Evolutionary conservation across 1,140 invertebrate species (phyloP).

Genomic region (Neodiprion lecontei): DNA sequence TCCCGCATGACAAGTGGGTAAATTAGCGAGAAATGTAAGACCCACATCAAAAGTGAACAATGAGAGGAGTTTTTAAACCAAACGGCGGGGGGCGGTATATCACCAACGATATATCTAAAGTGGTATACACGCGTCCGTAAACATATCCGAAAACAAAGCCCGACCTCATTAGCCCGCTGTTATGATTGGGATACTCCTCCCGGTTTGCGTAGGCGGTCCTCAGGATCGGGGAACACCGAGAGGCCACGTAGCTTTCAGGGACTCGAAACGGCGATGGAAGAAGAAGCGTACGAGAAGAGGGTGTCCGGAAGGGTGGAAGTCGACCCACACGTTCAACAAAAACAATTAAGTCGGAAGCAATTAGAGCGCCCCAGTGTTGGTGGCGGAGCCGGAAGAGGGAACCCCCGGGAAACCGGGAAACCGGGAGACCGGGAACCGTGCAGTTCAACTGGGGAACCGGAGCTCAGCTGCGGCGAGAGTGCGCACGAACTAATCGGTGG

Average conservation of each 20-base stretch:
- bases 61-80: background rate
- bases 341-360: slow-evolving; percentile 7
- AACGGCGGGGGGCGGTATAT: background rate
- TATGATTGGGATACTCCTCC: background rate
- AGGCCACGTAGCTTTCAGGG: background rate
- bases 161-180: background rate
- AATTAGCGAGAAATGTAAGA: too few species aligned
- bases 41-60: background rate
- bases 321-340: slow-evolving; percentile 1
- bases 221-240: background rate
- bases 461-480: background rate
- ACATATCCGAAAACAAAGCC: background rate
- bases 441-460: background rate
- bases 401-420: background rate
- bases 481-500: background rate
- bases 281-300: background rate
- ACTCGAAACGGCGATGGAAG: background rate
- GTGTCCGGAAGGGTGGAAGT: background rate
- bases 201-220: background rate
- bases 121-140: background rate
- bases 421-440: background rate
- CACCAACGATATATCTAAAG: background rate
- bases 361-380: background rate
- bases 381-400: background rate
- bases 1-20: too few species aligned